A percentile compares a stretch with the other conserved stretches of the same genome.
These are phyloP conservation scores for Corythucha ciliata DNA, from an alignment of 2,888 invertebrate species.

Conservation along the genomic window DNA sequence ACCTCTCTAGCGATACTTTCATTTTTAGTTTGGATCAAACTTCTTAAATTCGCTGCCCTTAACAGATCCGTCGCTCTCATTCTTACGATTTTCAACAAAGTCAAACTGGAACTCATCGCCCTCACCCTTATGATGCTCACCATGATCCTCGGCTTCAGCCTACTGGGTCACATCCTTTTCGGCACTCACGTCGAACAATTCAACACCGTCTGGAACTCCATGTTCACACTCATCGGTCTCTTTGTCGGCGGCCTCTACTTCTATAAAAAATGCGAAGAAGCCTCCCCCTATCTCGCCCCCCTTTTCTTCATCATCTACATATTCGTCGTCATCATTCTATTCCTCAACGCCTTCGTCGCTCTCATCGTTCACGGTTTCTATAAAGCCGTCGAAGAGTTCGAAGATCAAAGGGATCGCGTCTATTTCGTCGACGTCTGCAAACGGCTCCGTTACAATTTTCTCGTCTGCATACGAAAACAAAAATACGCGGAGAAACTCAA, in stretches of 20 bases:
- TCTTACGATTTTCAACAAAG: slow-evolving; percentile 1
- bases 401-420: not conserved
- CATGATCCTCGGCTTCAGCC: slow-evolving; percentile 4
- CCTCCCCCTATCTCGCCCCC: not conserved
- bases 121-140: not conserved
- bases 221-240: slow-evolving; percentile 8
- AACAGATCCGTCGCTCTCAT: slow-evolving; percentile 1
- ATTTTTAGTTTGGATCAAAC: slow-evolving; percentile 9
- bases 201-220: not conserved
- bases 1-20: not conserved
- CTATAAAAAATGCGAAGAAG: slow-evolving; percentile 3
- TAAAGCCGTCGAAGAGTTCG: slow-evolving; percentile 3
- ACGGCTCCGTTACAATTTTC: not conserved
- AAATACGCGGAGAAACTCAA: not conserved
- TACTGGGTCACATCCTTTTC: slow-evolving; percentile 2
- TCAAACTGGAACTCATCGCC: slow-evolving; percentile 4
- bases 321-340: slow-evolving; percentile 3
- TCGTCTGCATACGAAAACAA: not conserved
- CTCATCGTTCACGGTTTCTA: slow-evolving; percentile 12
- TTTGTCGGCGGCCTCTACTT: slow-evolving; percentile 13
- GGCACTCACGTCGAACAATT: slow-evolving; percentile 10
- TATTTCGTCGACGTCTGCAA: slow-evolving; percentile 12
- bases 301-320: slow-evolving; percentile 12
- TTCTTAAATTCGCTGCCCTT: slow-evolving; percentile 11
- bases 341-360: slow-evolving; percentile 9